Evolutionary conservation across 2,113 vertebrate genomes (phyloP).

Genomic region (Sprattus sprattus): DNA sequence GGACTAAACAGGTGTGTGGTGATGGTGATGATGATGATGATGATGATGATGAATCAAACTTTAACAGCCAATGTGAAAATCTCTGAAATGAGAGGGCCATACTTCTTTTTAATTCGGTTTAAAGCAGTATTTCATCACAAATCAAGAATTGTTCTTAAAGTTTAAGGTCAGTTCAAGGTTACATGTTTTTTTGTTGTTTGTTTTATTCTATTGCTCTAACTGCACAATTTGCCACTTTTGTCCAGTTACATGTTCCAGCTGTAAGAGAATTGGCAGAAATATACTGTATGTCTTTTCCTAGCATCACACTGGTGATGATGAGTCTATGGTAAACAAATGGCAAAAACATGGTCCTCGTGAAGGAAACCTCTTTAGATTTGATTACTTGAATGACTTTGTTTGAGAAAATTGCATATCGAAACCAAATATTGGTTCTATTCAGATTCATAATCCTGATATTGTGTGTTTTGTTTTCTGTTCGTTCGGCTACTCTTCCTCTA

Average conservation of each 20-base stretch:
- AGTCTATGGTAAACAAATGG: background rate
- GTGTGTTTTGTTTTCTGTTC: background rate
- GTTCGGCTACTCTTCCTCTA: background rate
- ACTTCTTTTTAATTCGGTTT: background rate
- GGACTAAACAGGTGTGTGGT: background rate
- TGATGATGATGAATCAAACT: too few species aligned
- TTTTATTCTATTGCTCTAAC: background rate
- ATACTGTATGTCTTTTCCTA: background rate
- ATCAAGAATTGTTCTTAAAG: too few species aligned
- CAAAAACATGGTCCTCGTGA: background rate
- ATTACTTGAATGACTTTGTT: background rate
- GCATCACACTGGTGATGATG: background rate
- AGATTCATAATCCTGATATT: background rate
- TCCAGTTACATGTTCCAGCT: background rate
- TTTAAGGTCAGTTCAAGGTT: background rate
- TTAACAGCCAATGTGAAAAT: background rate
- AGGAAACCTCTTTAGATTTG: background rate
- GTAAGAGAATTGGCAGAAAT: background rate
- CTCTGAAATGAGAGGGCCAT: background rate
- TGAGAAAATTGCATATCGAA: background rate
- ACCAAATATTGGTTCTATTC: background rate
- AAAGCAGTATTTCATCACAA: background rate
- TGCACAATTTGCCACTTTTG: background rate
- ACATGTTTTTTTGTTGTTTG: background rate
- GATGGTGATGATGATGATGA: background rate